Percentiles rank a stretch among this genome's conserved stretches.
Conservation (phyloP, 1,140 invertebrate genomes). For the Listronotus bonariensis region DNA sequence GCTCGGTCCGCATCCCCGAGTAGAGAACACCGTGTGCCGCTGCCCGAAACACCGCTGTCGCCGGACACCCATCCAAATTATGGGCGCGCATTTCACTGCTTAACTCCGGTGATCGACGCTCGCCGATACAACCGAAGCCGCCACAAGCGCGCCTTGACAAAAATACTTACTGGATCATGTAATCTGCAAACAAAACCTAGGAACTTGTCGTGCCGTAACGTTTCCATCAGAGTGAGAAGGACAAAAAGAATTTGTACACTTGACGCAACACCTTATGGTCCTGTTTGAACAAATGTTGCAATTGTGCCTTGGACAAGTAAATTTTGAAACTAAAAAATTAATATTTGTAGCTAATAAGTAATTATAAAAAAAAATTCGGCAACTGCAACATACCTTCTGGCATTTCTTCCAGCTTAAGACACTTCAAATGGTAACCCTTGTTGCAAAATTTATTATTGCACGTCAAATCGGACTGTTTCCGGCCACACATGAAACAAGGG, state of each 20-base stretch:
- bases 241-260: conserved; percentile 52
- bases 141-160: too few relatives aligned
- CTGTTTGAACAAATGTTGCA: conserved; percentile 50
- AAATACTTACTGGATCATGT: conserved; percentile 48
- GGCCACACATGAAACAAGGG: conserved; percentile 50
- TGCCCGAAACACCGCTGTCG: too few relatives aligned
- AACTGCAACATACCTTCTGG: conserved; percentile 42
- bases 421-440: conserved; percentile 50
- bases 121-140: too few relatives aligned
- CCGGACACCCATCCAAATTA: too few relatives aligned
- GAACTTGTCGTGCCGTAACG: conserved; percentile 46
- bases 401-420: conserved; percentile 44
- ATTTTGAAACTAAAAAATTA: conserved; percentile 45
- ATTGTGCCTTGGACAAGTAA: conserved; percentile 49
- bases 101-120: too few relatives aligned
- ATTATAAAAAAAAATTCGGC: too few relatives aligned
- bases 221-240: conserved; percentile 48
- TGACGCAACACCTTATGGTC: conserved; percentile 48
- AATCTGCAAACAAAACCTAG: conserved; percentile 47
- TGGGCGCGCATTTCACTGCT: too few relatives aligned
- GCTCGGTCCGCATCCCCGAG: too few relatives aligned
- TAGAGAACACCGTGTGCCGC: too few relatives aligned
- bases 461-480: conserved; percentile 35
- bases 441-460: conserved; percentile 50
- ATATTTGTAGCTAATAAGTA: too few relatives aligned